phyloP scores from a whole-genome alignment of 2,888 invertebrate genomes.

The Meteorus colon region DNA sequence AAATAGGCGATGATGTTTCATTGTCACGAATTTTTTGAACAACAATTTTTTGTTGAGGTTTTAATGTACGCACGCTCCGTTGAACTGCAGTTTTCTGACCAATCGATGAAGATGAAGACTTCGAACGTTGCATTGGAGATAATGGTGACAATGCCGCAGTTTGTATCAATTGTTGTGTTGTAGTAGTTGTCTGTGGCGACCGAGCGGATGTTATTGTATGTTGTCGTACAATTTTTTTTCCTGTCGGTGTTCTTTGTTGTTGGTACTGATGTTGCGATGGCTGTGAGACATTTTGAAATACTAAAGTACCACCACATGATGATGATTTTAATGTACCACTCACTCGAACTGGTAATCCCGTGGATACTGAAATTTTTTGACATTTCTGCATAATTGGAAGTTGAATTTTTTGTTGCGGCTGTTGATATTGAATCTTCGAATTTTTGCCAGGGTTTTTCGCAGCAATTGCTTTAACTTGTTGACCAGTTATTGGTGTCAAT shows the following conservation, averaged over 20 bases:
- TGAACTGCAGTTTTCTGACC: conserved; percentile 58
- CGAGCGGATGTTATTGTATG: conserved; percentile 50
- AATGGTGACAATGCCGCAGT: conserved; percentile 32
- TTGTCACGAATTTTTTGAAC: conserved; percentile 44
- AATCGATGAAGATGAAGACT: conserved; percentile 42
- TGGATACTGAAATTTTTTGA: conserved; percentile 61
- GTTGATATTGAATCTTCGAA: conserved; percentile 64
- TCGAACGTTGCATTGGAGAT: conserved; percentile 57
- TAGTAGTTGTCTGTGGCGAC: conserved; percentile 52
- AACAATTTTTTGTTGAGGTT: conserved; percentile 60
- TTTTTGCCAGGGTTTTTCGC: conserved; percentile 55
- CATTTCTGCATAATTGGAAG: conserved; percentile 69
- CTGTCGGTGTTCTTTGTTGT: conserved; percentile 52
- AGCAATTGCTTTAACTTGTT: conserved; percentile 70
- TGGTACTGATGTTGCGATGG: not conserved
- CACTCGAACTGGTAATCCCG: conserved; percentile 63
- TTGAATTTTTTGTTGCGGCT: conserved; percentile 62
- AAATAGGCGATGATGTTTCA: conserved; percentile 37
- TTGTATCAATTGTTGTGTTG: not conserved
- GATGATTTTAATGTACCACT: conserved; percentile 69
- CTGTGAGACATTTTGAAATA: conserved; percentile 56
- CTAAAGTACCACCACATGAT: conserved; percentile 63
- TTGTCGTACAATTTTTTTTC: conserved; percentile 60
- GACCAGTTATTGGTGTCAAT: conserved; percentile 70
- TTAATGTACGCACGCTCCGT: conserved; percentile 55